These are phyloP conservation scores for Caenorhabditis briggsae DNA, from an alignment of 1,140 invertebrate species.

Conservation along the genomic window DNA sequence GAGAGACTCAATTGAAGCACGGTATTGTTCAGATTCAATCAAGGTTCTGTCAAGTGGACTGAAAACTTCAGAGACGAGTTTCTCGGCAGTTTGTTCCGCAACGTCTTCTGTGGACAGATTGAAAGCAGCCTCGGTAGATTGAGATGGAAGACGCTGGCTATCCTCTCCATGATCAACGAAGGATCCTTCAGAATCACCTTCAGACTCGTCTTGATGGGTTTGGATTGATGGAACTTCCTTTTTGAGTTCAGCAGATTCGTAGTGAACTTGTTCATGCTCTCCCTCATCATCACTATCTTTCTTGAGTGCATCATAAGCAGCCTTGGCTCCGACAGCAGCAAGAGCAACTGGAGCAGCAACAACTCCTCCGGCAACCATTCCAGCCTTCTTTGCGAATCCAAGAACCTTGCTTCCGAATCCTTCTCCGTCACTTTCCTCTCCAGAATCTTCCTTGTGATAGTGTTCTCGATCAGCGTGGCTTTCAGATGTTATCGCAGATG, in stretches of 20 bases:
- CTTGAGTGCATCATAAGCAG: conserved; percentile 62
- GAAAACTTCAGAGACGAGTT: conserved; percentile 8
- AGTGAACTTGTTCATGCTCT: conserved; percentile 35
- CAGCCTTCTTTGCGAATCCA: conserved; percentile 62
- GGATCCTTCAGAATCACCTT: conserved; percentile 21
- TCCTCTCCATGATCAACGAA: conserved; percentile 50
- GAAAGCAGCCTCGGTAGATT: conserved; percentile 40
- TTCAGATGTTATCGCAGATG: background rate
- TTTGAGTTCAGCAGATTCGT: conserved; percentile 8
- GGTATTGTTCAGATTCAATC: conserved; percentile 25
- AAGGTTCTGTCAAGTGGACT: conserved; percentile 32
- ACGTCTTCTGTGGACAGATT: conserved; percentile 49
- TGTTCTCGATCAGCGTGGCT: background rate
- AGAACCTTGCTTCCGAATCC: conserved; percentile 52
- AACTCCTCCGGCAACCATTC: conserved; percentile 63
- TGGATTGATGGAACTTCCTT: background rate
- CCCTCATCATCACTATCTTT: conserved; percentile 37
- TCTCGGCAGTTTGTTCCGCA: conserved; percentile 28
- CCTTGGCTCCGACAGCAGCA: conserved; percentile 60
- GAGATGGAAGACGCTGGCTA: conserved; percentile 11
- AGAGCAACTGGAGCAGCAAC: conserved; percentile 62
- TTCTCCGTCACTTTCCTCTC: conserved; percentile 49
- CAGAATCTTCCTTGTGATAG: conserved; percentile 8
- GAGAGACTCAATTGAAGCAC: conserved; percentile 24
- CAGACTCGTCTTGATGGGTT: background rate